phyloP scores from a whole-genome alignment of 2,888 invertebrate genomes.

The Mythimna pallens region DNA sequence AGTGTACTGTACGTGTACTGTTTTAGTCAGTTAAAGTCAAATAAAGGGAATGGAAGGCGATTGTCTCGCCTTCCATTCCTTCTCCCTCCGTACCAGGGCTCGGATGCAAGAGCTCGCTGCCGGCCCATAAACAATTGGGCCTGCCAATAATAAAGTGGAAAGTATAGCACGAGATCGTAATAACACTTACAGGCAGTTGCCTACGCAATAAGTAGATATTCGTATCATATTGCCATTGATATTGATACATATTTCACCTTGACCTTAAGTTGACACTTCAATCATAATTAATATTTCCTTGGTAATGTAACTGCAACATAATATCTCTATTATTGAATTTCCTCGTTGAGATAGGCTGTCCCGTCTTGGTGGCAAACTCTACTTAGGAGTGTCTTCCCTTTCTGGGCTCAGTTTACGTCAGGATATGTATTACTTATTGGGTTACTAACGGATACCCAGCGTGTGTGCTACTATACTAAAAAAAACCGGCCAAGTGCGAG shows the following conservation, averaged over 20 bases:
- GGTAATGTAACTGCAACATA: conserved; percentile 4
- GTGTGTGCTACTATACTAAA: no score
- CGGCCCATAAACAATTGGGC: background rate
- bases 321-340: background rate
- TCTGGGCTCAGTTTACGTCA: background rate
- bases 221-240: conserved; percentile 29
- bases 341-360: background rate
- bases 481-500: no score
- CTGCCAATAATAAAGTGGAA: background rate
- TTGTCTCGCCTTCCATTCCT: no score
- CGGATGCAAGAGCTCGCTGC: no score
- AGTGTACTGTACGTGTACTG: no score
- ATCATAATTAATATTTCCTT: conserved; percentile 29
- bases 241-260: conserved; percentile 39
- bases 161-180: background rate
- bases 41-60: no score
- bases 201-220: conserved; percentile 15
- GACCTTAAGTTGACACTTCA: conserved; percentile 21
- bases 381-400: background rate
- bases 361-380: background rate
- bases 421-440: background rate
- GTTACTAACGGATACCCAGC: no score
- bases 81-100: no score
- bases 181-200: conserved; percentile 13
- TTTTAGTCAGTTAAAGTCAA: no score